Percentiles rank a stretch among this genome's conserved stretches.
phyloP scores from a whole-genome alignment of 2,888 invertebrate species.

The Tolmerus cingulatus region DNA sequence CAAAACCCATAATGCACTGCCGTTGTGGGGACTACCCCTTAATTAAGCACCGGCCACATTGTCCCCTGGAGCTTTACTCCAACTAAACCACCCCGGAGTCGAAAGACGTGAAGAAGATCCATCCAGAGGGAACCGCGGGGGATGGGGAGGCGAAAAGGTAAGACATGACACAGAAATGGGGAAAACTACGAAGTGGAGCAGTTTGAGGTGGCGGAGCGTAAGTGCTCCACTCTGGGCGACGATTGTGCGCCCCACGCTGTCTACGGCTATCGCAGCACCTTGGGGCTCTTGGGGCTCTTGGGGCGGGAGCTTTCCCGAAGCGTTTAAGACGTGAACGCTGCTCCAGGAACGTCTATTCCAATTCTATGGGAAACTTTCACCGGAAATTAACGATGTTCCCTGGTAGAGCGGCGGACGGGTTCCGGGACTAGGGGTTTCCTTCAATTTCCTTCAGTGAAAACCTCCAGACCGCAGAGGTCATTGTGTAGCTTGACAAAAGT shows the following conservation, averaged over 20 bases:
- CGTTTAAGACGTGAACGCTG: neutral
- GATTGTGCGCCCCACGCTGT: neutral
- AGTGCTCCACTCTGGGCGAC: neutral
- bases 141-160: neutral
- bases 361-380: neutral
- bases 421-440: neutral
- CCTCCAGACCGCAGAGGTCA: neutral
- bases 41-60: neutral
- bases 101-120: neutral
- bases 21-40: neutral
- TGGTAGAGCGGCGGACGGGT: neutral
- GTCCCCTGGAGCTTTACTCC: neutral
- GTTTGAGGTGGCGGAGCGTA: neutral
- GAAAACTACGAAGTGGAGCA: neutral
- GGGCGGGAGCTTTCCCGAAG: neutral
- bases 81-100: neutral
- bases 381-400: neutral
- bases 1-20: neutral
- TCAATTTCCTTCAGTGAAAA: neutral
- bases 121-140: neutral
- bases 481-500: neutral
- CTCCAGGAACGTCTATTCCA: neutral
- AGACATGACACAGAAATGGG: conserved; percentile 16
- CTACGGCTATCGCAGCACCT: neutral
- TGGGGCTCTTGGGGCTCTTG: neutral